A percentile compares a stretch with the other conserved stretches of the same genome.
These are phyloP conservation scores for Parasteatoda lunata DNA, from an alignment of 2,888 invertebrate genomes.

Conservation along the genomic window DNA sequence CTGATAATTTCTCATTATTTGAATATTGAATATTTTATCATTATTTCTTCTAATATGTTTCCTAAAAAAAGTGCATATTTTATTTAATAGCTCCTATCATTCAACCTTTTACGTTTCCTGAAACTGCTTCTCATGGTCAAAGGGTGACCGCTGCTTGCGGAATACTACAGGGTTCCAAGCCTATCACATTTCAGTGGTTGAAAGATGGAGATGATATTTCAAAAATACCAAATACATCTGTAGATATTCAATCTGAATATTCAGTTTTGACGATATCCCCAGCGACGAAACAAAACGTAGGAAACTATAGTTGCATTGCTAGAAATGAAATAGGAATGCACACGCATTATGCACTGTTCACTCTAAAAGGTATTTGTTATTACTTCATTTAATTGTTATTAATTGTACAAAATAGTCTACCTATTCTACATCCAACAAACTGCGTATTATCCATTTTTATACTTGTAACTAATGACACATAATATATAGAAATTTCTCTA, in stretches of 20 bases:
- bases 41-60: too few species aligned
- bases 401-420: too few species aligned
- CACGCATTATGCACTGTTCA: constrained; percentile 24
- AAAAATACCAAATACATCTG: constrained; percentile 8
- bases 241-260: constrained; percentile 44
- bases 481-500: too few species aligned
- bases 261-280: constrained; percentile 55
- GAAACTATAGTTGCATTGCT: constrained; percentile 59
- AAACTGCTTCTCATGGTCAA: constrained; percentile 86
- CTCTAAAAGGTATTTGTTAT: constrained; percentile 32
- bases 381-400: too few species aligned
- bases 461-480: too few species aligned
- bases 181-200: constrained; percentile 87
- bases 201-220: constrained; percentile 54
- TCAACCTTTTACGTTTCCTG: constrained; percentile 87
- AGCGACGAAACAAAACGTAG: constrained; percentile 35
- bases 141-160: constrained; percentile 91
- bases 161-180: constrained; percentile 92
- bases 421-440: too few species aligned
- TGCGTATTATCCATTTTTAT: too few species aligned
- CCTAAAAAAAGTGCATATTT: neutral
- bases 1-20: too few species aligned
- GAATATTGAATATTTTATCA: too few species aligned
- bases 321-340: constrained; percentile 37
- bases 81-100: constrained; percentile 75